Evolutionary conservation across 2,113 vertebrate genomes (phyloP).

Genomic region (Noturus placidus): DNA sequence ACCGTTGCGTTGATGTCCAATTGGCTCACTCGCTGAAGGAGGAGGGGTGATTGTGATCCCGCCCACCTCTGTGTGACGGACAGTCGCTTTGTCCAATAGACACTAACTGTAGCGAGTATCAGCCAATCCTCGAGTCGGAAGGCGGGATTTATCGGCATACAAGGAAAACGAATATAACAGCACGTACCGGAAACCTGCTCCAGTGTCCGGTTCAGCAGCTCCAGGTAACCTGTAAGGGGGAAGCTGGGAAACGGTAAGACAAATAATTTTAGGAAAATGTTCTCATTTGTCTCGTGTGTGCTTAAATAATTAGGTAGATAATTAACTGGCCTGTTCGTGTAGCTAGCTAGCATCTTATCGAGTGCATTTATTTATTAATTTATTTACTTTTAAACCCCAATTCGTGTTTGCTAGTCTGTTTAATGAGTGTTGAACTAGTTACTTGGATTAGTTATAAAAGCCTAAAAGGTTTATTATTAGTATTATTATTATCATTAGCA

Average conservation of each 20-base stretch:
- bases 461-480: neutral
- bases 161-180: neutral
- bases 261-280: neutral
- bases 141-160: neutral
- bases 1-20: neutral
- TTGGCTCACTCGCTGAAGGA: neutral
- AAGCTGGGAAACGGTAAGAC: neutral
- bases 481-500: neutral
- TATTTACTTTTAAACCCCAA: no score
- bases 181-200: fast-evolving
- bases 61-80: neutral
- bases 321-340: neutral
- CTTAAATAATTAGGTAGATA: neutral
- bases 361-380: no score
- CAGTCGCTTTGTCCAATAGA: neutral
- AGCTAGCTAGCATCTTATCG: neutral
- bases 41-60: neutral
- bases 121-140: neutral
- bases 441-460: neutral
- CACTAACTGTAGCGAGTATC: neutral
- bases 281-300: neutral
- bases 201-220: neutral
- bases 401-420: neutral
- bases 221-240: neutral
- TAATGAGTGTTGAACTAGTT: neutral